phyloP scores from a whole-genome alignment of 2,888 invertebrate genomes.

The Acanthosepion pharaonis region DNA sequence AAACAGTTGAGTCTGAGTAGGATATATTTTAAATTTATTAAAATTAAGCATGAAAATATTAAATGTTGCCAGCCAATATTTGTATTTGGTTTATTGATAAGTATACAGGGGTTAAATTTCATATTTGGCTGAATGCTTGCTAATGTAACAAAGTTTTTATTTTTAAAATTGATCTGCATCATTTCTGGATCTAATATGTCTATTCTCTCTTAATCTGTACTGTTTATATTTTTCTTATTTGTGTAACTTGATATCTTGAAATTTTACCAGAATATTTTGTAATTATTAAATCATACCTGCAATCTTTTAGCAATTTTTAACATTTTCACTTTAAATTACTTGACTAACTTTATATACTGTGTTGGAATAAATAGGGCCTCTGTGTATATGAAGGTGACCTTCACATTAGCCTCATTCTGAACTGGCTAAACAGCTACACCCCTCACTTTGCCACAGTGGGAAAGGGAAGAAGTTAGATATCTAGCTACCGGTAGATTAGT shows the following conservation, averaged over 20 bases:
- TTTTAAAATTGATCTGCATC: neutral
- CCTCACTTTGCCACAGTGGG: neutral
- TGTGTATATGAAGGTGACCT: slow-evolving; percentile 23
- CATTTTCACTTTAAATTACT: neutral
- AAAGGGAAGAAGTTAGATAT: neutral
- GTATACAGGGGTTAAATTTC: neutral
- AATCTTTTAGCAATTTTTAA: neutral
- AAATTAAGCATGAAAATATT: neutral
- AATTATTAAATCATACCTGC: neutral
- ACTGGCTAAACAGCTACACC: neutral
- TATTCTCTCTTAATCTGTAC: neutral
- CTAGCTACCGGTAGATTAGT: neutral
- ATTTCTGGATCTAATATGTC: neutral
- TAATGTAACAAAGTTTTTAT: neutral
- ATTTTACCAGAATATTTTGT: neutral
- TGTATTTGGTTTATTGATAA: neutral
- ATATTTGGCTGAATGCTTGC: neutral
- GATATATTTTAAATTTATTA: neutral
- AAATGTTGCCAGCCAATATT: neutral
- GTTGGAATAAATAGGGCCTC: neutral
- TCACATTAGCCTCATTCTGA: slow-evolving; percentile 22
- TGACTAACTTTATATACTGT: neutral
- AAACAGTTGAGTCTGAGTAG: too few relatives aligned
- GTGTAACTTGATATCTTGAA: neutral
- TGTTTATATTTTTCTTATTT: neutral